Evolutionary conservation across 2,888 invertebrate species (phyloP).

Genomic region (Spialia ferax): DNA sequence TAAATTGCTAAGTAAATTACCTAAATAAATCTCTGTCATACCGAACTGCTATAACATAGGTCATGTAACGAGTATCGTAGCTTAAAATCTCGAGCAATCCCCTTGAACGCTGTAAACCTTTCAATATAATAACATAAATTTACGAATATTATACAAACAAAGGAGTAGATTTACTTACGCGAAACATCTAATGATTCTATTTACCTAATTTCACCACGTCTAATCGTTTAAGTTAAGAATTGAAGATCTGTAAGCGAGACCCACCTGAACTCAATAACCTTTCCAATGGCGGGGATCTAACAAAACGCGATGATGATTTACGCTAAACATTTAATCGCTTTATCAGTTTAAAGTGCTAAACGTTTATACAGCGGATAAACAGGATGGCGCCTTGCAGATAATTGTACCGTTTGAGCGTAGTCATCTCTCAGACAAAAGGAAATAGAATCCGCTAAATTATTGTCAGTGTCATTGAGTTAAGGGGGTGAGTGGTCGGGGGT

Average conservation of each 20-base stretch:
- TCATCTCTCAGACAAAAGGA: slow-evolving; percentile 33
- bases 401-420: slow-evolving; percentile 13
- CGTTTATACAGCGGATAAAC: neutral
- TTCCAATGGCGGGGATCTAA: neutral
- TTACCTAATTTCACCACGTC: neutral
- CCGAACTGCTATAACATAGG: neutral
- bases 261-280: neutral
- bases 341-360: slow-evolving; percentile 11
- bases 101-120: neutral
- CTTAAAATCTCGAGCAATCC: neutral
- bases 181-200: neutral
- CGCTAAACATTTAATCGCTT: neutral
- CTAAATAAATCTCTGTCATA: neutral
- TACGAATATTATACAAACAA: too few relatives aligned
- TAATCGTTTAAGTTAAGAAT: neutral
- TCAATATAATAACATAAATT: neutral
- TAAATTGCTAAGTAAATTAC: slow-evolving; percentile 4
- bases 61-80: neutral
- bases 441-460: slow-evolving; percentile 43
- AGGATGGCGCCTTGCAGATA: slow-evolving; percentile 13
- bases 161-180: neutral
- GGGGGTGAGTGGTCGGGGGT: slow-evolving; percentile 41
- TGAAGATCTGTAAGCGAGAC: neutral
- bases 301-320: neutral
- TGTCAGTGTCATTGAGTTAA: slow-evolving; percentile 45